Conservation (phyloP, 2,888 invertebrate genomes). For the Erebia aethiops region DNA sequence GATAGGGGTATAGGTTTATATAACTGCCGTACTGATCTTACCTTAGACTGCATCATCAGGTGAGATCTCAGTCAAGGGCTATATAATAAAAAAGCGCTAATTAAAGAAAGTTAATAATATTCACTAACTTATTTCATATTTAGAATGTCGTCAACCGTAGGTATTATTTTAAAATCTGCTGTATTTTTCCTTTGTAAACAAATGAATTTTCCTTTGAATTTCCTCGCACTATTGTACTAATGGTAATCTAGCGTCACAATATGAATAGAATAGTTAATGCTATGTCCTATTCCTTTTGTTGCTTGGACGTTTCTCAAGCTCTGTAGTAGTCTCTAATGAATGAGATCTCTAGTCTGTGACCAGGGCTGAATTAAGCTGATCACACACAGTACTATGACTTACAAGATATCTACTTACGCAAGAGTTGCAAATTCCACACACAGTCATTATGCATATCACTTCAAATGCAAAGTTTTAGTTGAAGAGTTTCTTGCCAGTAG, state of each 20-base stretch:
- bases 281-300: conserved; percentile 21
- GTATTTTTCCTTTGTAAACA: not conserved
- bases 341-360: conserved; percentile 16
- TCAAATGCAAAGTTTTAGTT: no score
- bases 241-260: not conserved
- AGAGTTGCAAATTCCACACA: not conserved
- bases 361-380: not conserved
- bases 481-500: no score
- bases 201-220: not conserved
- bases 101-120: no score
- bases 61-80: no score
- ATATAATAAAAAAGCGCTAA: no score
- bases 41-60: no score
- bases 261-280: conserved; percentile 17
- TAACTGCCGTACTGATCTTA: no score
- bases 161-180: not conserved
- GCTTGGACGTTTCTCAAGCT: not conserved
- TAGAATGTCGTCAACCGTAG: no score
- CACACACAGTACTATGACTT: not conserved
- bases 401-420: not conserved
- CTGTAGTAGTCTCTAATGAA: conserved; percentile 12
- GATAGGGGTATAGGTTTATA: no score
- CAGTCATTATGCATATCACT: not conserved
- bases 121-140: no score
- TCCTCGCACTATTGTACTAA: not conserved